Conservation (phyloP, 1,140 invertebrate genomes). For the Lethocerus indicus region DNA sequence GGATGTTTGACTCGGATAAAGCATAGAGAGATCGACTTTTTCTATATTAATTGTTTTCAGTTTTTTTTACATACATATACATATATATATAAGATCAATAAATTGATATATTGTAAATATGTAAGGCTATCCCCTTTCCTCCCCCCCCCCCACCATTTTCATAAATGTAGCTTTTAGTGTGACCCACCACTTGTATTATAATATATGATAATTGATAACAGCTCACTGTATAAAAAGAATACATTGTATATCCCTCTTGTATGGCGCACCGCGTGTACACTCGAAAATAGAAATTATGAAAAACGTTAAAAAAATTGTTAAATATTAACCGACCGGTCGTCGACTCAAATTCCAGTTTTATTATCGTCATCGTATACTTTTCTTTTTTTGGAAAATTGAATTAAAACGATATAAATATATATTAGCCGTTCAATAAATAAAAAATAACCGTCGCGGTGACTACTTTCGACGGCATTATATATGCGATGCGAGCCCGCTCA, state of each 20-base stretch:
- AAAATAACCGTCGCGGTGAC: no score
- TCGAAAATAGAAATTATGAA: no score
- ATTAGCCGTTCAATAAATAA: no score
- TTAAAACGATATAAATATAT: no score
- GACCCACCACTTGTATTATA: conserved; percentile 11
- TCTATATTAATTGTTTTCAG: conserved; percentile 10
- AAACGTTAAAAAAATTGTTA: conserved; percentile 10
- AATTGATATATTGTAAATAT: neutral
- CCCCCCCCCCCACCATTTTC: conserved; percentile 3
- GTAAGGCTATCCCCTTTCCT: conserved; percentile 5
- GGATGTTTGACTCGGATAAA: conserved; percentile 11
- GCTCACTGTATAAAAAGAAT: conserved; percentile 11
- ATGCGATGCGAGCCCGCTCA: no score
- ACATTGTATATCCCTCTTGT: neutral
- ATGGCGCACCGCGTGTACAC: neutral
- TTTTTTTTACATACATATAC: conserved; percentile 5
- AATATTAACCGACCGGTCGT: conserved; percentile 12
- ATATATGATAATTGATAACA: no score
- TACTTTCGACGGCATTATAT: no score
- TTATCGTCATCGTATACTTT: no score
- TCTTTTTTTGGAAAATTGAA: no score
- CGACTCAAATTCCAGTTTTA: no score
- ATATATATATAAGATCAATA: conserved; percentile 4
- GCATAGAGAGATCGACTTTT: conserved; percentile 7
- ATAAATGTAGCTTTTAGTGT: conserved; percentile 16